Conservation (phyloP, 2,888 invertebrate genomes). For the Orthonevra nobilis region DNA sequence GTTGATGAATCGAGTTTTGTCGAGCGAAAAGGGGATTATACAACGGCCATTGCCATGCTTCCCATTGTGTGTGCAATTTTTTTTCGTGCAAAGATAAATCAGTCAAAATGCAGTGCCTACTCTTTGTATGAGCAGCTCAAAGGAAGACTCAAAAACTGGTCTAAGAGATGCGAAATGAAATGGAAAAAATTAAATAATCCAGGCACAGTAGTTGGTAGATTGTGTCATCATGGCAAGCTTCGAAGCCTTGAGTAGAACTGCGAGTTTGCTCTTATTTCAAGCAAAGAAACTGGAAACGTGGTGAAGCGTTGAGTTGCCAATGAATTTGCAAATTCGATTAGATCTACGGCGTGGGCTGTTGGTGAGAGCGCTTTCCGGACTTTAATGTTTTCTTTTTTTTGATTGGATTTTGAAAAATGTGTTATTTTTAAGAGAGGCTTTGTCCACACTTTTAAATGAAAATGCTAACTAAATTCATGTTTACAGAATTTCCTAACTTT, state of each 20-base stretch:
- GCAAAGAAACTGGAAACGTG: background rate
- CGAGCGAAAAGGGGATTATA: too few species aligned
- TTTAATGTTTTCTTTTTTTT: too few species aligned
- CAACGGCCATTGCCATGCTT: background rate
- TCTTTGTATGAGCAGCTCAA: too few species aligned
- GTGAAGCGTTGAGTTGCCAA: slow-evolving; percentile 34
- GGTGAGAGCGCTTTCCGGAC: slow-evolving; percentile 11
- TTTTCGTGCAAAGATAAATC: slow-evolving; percentile 36
- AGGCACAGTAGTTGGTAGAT: slow-evolving; percentile 30
- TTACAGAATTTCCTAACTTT: too few species aligned
- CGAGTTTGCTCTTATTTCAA: slow-evolving; percentile 10
- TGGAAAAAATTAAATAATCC: background rate
- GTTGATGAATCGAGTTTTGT: too few species aligned
- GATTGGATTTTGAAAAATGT: too few species aligned
- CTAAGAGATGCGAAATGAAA: background rate
- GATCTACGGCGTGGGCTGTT: background rate
- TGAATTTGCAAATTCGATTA: slow-evolving; percentile 38
- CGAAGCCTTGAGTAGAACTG: slow-evolving; percentile 4
- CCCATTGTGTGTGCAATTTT: too few species aligned
- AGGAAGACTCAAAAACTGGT: too few species aligned
- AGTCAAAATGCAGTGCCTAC: too few species aligned
- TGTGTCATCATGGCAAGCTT: slow-evolving; percentile 49
- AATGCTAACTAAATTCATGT: too few species aligned
- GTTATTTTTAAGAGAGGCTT: too few species aligned
- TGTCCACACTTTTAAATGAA: too few species aligned